Percentiles rank a stretch among this genome's conserved stretches.
Conservation (phyloP, 2,888 invertebrate genomes). For the Oscheius onirici region DNA sequence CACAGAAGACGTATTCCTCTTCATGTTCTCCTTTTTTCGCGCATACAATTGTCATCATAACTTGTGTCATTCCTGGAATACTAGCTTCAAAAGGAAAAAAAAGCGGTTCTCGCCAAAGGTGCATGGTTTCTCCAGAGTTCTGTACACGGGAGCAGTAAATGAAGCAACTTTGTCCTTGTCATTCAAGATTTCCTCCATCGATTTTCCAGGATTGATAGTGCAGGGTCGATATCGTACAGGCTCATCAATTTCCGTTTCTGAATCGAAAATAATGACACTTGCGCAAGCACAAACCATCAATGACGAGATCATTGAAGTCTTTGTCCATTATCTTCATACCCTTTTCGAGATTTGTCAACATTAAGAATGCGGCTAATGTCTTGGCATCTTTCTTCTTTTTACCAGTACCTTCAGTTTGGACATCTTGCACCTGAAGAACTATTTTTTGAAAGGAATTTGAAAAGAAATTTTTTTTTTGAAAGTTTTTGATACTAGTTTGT, state of each 20-base stretch:
- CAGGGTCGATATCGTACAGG: not conserved
- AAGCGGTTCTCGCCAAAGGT: slow-evolving; percentile 25
- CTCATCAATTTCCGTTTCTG: not conserved
- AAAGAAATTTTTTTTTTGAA: not conserved
- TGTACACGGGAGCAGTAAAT: slow-evolving; percentile 26
- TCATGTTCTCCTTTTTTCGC: slow-evolving; percentile 21
- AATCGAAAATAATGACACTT: not conserved
- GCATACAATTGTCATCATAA: slow-evolving; percentile 26
- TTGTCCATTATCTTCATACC: slow-evolving; percentile 24
- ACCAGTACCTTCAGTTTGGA: slow-evolving; percentile 75
- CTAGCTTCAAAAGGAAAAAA: not conserved
- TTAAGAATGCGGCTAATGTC: slow-evolving; percentile 91
- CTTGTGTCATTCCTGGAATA: slow-evolving; percentile 13
- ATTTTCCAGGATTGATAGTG: slow-evolving; percentile 1
- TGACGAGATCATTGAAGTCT: slow-evolving; percentile 14
- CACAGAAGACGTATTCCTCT: slow-evolving; percentile 40
- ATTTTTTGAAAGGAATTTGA: too few relatives aligned
- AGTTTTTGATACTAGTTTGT: not conserved
- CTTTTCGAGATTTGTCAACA: slow-evolving; percentile 75
- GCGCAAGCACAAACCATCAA: slow-evolving; percentile 14
- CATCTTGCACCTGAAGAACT: slow-evolving; percentile 36
- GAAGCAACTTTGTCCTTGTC: slow-evolving; percentile 34
- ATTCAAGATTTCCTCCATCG: slow-evolving; percentile 36
- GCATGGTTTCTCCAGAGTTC: slow-evolving; percentile 12
- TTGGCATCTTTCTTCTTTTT: slow-evolving; percentile 96